Percentiles rank a stretch among this genome's conserved stretches.
phyloP scores from a whole-genome alignment of 2,113 vertebrate species.

The Heterotis niloticus region DNA sequence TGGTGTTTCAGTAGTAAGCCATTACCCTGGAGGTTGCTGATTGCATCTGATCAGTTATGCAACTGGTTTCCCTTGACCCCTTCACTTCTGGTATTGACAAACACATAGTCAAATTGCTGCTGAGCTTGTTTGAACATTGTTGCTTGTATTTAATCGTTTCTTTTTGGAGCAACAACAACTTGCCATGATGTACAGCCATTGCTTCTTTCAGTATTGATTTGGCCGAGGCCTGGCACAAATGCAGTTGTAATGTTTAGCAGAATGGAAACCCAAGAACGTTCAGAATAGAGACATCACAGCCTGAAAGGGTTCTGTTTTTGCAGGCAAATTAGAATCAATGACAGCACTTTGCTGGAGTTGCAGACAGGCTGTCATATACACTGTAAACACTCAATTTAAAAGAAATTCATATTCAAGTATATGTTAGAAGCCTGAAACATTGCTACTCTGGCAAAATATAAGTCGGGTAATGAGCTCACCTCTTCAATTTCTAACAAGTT shows the following conservation, averaged over 20 bases:
- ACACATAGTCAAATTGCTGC: conserved; percentile 11
- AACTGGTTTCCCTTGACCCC: conserved; percentile 13
- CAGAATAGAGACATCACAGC: background rate
- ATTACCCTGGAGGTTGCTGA: background rate
- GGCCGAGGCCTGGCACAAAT: conserved; percentile 23
- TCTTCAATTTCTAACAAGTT: background rate
- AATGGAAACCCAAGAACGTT: conserved; percentile 23
- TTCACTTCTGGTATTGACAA: background rate
- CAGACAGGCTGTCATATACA: too few species aligned
- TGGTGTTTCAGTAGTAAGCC: background rate
- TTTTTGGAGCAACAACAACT: conserved; percentile 21
- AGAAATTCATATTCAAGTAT: too few species aligned
- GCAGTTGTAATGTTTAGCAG: conserved; percentile 22
- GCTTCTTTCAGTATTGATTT: conserved; percentile 38
- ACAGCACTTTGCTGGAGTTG: too few species aligned
- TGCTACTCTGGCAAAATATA: background rate
- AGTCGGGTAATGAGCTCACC: background rate
- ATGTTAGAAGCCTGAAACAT: background rate
- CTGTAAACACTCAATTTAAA: too few species aligned
- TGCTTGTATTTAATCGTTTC: conserved; percentile 16
- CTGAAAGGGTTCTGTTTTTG: background rate
- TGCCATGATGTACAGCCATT: conserved; percentile 22
- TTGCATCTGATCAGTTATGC: conserved; percentile 22
- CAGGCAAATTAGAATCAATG: background rate
- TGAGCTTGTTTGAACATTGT: conserved; percentile 18